Evolutionary conservation across 2,888 invertebrate species (phyloP).

Genomic region (Caenorhabditis sulstoni): DNA sequence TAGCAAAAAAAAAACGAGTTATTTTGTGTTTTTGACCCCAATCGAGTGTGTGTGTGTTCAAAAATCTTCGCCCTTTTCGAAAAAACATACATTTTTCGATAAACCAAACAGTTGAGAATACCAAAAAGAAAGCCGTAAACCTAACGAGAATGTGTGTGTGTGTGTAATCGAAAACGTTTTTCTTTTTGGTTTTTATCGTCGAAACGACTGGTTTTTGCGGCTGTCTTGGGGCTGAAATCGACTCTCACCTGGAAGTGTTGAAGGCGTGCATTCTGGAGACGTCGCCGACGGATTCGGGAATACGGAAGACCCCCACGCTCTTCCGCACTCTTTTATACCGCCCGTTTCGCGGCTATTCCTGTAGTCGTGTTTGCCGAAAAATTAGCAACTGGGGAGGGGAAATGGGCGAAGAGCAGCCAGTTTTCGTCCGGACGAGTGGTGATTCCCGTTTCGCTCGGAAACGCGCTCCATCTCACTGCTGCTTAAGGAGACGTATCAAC

Average conservation of each 20-base stretch:
- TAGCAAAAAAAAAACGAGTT: background rate
- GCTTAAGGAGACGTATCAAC: slow-evolving; percentile 35
- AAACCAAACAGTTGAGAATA: background rate
- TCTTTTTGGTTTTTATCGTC: too few species aligned
- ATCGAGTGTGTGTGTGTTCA: background rate
- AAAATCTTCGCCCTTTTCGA: too few species aligned
- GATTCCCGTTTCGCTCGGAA: too few species aligned
- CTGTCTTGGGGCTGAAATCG: too few species aligned
- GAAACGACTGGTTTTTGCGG: too few species aligned
- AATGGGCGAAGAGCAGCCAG: too few species aligned
- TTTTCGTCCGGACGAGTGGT: too few species aligned
- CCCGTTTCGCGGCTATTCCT: background rate
- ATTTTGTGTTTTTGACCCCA: background rate
- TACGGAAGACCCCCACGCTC: background rate
- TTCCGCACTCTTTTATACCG: background rate
- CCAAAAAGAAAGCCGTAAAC: slow-evolving; percentile 27
- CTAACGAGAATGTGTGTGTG: slow-evolving; percentile 5
- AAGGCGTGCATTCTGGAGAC: background rate
- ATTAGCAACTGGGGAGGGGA: background rate
- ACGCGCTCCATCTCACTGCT: too few species aligned
- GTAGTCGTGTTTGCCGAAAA: slow-evolving; percentile 3
- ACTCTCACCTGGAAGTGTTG: too few species aligned
- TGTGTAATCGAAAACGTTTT: background rate
- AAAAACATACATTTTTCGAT: background rate
- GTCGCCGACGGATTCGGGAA: background rate